Evolutionary conservation across 2,797 vertebrate species (phyloP), one percentile per base, ranked within the genome.

Genomic region (Alca torda): DNA sequence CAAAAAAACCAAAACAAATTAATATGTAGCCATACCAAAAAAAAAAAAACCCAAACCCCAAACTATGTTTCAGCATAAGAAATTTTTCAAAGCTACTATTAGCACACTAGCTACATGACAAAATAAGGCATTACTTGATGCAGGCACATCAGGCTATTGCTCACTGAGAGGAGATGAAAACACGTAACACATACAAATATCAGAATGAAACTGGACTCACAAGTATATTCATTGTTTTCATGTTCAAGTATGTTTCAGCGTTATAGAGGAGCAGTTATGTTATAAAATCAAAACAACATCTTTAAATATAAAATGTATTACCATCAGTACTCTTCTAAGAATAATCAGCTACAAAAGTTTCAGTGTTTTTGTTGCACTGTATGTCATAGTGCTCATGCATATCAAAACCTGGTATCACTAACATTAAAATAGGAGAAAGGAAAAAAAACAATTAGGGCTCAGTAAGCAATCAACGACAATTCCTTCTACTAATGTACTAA

Each of bases 391-490:
- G 33, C 12, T 91, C 24, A 6, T 16, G 33, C 50, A 63, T 43
- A 84, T 61, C 69, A 69, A 79, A 89, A 70, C 43, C 65, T 70
- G 53, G 45, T 41, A 74, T 76, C 43, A 8, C 67, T 65, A 77
- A 83, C 43, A 69, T 61, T 77, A 84, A 90, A 68, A 56, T 0
- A 73, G 46, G 39, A 35, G 79, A 86, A 95, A 92, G 37, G 35
- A 65, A 89, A 80, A 53, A 94, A 43, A 72, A 7, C 30, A 78
- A 75, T 84, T 90, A 91, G 37, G 50, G 33, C 16, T 64, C 45
- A 53, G 63, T 50, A 72, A 96, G 96, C 85, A 90, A 78, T 97
- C 94, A 95, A 57, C 87, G 87, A 76, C 77, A 91, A 57, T 76
- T 93, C 61, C 65, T 95, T 67, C 77, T 54, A 33, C 74, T 85